These are phyloP conservation scores for Argya squamiceps DNA, from an alignment of 2,797 vertebrate genomes.

Conservation along the genomic window DNA sequence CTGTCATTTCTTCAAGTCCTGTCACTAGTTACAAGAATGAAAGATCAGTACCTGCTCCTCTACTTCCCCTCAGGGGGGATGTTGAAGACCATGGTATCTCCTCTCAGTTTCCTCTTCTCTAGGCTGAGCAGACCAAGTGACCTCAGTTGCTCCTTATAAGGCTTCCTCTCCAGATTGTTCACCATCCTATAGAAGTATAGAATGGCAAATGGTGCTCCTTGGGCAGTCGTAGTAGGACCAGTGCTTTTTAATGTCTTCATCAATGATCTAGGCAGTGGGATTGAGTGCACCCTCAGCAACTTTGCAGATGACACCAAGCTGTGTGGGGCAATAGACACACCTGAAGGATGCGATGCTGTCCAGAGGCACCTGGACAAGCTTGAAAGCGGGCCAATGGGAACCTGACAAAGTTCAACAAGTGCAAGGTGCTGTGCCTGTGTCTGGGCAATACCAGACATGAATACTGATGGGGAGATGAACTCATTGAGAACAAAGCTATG, in stretches of 20 bases:
- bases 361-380: neutral
- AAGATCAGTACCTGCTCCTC: neutral
- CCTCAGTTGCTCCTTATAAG: neutral
- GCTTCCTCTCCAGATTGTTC: neutral
- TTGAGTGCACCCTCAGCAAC: neutral
- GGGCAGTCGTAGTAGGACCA: neutral
- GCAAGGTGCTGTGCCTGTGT: neutral
- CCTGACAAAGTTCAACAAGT: neutral
- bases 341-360: neutral
- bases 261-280: neutral
- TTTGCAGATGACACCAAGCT: neutral
- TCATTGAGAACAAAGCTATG: accelerated
- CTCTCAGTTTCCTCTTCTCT: neutral
- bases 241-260: neutral
- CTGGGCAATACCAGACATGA: neutral
- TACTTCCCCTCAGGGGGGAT: neutral
- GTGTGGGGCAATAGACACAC: neutral
- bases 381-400: neutral
- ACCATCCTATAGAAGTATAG: neutral
- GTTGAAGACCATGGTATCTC: neutral
- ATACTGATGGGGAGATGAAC: neutral
- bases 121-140: neutral
- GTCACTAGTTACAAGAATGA: neutral
- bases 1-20: neutral
- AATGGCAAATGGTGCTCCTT: neutral